Percentiles rank a stretch among this genome's conserved stretches.
These are phyloP conservation scores for Huso huso DNA, from an alignment of 2,797 vertebrate species.

Conservation along the genomic window DNA sequence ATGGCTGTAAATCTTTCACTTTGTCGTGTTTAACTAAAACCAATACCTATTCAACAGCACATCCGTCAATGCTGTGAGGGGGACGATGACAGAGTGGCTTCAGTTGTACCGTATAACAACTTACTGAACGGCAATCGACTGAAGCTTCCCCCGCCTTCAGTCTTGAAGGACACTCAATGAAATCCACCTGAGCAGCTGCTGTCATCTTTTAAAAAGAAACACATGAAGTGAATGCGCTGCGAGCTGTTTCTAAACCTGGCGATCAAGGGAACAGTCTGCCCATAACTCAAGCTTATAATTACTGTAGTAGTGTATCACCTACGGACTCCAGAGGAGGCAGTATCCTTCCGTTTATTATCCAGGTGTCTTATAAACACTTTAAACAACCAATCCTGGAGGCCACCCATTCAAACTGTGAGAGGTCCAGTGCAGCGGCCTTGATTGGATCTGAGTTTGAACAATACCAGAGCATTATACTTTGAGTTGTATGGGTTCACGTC, in stretches of 20 bases:
- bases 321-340: slow-evolving; percentile 3
- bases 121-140: slow-evolving; percentile 42
- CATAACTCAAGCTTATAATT: slow-evolving; percentile 15
- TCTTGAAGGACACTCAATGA: slow-evolving; percentile 27
- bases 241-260: slow-evolving; percentile 18
- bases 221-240: slow-evolving; percentile 16
- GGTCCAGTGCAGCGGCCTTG: no score
- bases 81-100: slow-evolving; percentile 49
- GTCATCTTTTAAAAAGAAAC: slow-evolving; percentile 16
- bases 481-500: no score
- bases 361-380: no score
- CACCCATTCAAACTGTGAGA: no score
- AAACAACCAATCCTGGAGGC: no score
- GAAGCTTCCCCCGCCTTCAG: slow-evolving; percentile 17
- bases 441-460: no score
- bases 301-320: slow-evolving; percentile 11
- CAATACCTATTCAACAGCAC: slow-evolving; percentile 51
- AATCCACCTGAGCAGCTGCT: slow-evolving; percentile 24
- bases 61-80: slow-evolving; percentile 47
- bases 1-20: slow-evolving; percentile 50
- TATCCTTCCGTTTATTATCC: slow-evolving; percentile 7
- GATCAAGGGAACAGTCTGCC: slow-evolving; percentile 11
- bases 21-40: slow-evolving; percentile 60
- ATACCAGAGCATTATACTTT: no score
- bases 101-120: slow-evolving; percentile 52